Conservation (phyloP, 2,797 vertebrate species). For the Typhlichthys subterraneus region DNA sequence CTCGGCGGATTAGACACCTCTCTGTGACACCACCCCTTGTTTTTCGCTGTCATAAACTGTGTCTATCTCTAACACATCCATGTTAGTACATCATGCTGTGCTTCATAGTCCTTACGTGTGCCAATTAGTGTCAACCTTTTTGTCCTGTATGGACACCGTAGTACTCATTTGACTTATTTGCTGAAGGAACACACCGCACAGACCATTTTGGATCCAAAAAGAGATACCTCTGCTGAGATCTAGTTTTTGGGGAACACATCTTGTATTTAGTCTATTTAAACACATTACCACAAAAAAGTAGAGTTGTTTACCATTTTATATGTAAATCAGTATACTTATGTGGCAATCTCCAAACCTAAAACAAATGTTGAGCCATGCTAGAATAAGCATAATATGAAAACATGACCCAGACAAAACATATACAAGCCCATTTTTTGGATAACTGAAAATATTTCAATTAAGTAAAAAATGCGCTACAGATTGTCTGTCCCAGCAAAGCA, state of each 20-base stretch:
- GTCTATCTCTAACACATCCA: constrained; percentile 52
- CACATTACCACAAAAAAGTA: too few relatives aligned
- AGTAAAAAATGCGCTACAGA: constrained; percentile 37
- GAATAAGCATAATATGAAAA: too few relatives aligned
- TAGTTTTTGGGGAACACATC: too few relatives aligned
- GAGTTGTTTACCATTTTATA: too few relatives aligned
- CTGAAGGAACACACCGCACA: too few relatives aligned
- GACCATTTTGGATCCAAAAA: too few relatives aligned
- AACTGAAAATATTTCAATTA: constrained; percentile 33
- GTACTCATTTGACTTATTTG: neutral
- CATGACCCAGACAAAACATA: too few relatives aligned
- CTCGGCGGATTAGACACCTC: constrained; percentile 42
- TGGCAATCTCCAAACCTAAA: too few relatives aligned
- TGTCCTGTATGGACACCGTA: neutral
- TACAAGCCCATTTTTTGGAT: constrained; percentile 14
- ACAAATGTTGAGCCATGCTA: too few relatives aligned
- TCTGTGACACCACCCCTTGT: constrained; percentile 47
- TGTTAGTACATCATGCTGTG: constrained; percentile 58
- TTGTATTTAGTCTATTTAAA: too few relatives aligned
- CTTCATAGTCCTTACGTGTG: constrained; percentile 43
- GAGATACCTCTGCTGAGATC: too few relatives aligned
- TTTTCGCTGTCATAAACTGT: constrained; percentile 53
- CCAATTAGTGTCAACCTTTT: constrained; percentile 35
- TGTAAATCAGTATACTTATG: too few relatives aligned
- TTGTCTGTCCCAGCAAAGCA: constrained; percentile 24